Base-by-base conservation (phyloP, 2,888 invertebrate genomes). In the Hemaris fuciformis region DNA sequence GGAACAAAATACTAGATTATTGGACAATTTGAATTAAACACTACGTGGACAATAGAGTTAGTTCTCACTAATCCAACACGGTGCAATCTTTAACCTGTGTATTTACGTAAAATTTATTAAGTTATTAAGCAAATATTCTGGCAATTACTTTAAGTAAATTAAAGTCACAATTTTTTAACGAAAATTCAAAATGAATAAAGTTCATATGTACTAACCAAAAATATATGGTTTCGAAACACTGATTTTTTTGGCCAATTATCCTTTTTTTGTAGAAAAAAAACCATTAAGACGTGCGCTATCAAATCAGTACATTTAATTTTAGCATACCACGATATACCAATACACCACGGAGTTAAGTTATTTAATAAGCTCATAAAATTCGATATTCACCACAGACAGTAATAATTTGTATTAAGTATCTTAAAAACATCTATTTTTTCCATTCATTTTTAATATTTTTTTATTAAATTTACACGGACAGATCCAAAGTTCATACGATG, bases 281-380 rank as follows among this genome's bases (percentile, higher is more conserved):
- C 38, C 1, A 22, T 22, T 13, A 41, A 61, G 84, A 81, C 84
- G 86, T 84, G 83, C 87, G 85, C 80, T 81, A 87, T 79, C 84
- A 80, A 82, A 77, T 43, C 43, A 43, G 53, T 20, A 34, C 31
- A 57, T 48, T 70, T 72, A 75, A n/a, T 70, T 68, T 71, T 75
- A 80, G 79, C 82, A 80, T 76, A 79, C 74, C 79, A 71, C 74
- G 73, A 71, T 73, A 75, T 41, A 38, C 53, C 60, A 68, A 80
- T 73, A 79, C 76, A 84, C 84, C 85, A 85, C 80, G 82, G 61
- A 88, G 86, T 87, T 87, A 89, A 88, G 85, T 87, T 85, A 62
- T 53, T 87, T 87, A 88, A 88, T 92, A 92, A 92, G 91, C 91
- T 92, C 91, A 82, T 91, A 88, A 88, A 90, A 90, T 91, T 91